Evolutionary conservation across 2,888 invertebrate species (phyloP).

Genomic region (Habroteleia sp.): DNA sequence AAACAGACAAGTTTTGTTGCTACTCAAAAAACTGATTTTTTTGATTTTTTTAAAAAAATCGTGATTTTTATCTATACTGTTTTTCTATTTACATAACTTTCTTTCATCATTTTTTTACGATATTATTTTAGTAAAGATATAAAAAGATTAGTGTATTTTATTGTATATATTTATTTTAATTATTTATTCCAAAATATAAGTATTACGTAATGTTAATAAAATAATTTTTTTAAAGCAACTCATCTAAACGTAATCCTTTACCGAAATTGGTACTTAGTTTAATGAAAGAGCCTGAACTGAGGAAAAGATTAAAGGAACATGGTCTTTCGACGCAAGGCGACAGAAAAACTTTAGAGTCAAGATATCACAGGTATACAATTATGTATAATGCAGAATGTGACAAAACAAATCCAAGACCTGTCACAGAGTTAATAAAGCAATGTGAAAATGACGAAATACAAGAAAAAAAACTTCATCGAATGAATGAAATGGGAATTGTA

Average conservation of each 20-base stretch:
- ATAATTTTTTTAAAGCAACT: no score
- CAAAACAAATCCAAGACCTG: slow-evolving; percentile 78
- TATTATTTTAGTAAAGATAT: no score
- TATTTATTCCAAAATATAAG: no score
- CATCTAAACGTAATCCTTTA: slow-evolving; percentile 79
- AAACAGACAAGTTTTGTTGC: no score
- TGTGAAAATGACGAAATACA: slow-evolving; percentile 79
- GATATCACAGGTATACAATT: slow-evolving; percentile 78
- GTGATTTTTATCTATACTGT: no score
- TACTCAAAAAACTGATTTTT: no score
- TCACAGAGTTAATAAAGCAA: slow-evolving; percentile 78
- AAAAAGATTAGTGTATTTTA: no score
- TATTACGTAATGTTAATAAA: no score
- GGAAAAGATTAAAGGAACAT: slow-evolving; percentile 80
- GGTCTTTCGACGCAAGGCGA: slow-evolving; percentile 81
- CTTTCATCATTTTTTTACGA: no score
- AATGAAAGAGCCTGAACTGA: slow-evolving; percentile 81
- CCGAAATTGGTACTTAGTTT: slow-evolving; percentile 82
- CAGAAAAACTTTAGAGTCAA: slow-evolving; percentile 76
- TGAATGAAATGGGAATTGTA: slow-evolving; percentile 30
- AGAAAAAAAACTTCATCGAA: slow-evolving; percentile 71
- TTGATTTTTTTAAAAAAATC: no score
- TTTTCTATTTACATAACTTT: no score
- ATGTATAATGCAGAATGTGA: slow-evolving; percentile 82
- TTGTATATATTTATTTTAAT: no score